A percentile compares a stretch with the other conserved stretches of the same genome.
Conservation (phyloP, 2,888 invertebrate species). For the Drosophila diplacantha region DNA sequence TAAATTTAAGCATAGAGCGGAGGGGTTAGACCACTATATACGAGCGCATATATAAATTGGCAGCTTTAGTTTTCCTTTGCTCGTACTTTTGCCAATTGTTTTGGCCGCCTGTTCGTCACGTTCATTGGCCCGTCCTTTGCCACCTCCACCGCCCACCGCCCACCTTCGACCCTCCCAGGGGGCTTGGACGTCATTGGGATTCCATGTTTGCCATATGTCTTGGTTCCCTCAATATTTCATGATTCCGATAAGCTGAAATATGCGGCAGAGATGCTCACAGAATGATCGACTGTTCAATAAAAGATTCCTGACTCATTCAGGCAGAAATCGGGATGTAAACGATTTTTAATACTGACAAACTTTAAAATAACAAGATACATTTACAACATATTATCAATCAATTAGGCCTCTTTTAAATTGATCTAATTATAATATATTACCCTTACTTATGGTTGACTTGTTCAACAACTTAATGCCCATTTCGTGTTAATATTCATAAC, state of each 20-base stretch:
- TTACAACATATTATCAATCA: background rate
- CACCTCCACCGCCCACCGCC: background rate
- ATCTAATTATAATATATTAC: background rate
- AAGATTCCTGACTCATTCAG: constrained; percentile 7
- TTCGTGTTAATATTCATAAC: constrained; percentile 6
- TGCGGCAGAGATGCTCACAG: constrained; percentile 28
- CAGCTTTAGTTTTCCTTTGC: constrained; percentile 44
- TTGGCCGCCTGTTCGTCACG: constrained; percentile 59
- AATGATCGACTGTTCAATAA: constrained; percentile 31
- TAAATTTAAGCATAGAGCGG: constrained; percentile 56
- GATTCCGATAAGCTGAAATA: constrained; percentile 51
- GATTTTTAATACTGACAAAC: background rate
- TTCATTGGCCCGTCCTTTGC: constrained; percentile 61
- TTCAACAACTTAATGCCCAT: constrained; percentile 3
- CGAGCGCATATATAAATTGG: constrained; percentile 55
- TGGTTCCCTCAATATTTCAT: constrained; percentile 51
- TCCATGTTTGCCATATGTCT: constrained; percentile 31
- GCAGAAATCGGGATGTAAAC: background rate
- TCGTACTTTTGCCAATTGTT: constrained; percentile 31
- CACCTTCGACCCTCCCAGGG: constrained; percentile 26
- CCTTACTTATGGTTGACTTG: background rate
- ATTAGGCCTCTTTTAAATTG: background rate
- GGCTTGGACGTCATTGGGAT: constrained; percentile 44
- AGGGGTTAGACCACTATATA: constrained; percentile 25
- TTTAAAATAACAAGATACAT: background rate